These are phyloP conservation scores for Buceros bicornis DNA, from an alignment of 2,797 vertebrate species.

Conservation along the genomic window DNA sequence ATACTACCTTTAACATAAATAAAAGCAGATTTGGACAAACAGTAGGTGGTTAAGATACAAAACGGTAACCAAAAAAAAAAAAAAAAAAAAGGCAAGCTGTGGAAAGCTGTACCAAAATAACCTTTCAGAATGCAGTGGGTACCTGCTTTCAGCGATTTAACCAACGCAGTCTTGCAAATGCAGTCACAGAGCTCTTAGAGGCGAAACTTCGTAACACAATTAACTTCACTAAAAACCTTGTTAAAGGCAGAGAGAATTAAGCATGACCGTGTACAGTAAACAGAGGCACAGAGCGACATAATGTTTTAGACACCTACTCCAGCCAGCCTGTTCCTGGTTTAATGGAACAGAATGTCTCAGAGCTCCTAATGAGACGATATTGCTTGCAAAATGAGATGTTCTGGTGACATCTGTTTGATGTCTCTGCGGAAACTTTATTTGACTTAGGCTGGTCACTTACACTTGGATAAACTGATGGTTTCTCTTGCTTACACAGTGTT, in stretches of 20 bases:
- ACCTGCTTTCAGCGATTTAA: neutral
- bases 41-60: neutral
- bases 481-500: neutral
- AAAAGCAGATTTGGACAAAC: neutral
- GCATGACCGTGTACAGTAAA: constrained; percentile 28
- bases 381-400: neutral
- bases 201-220: constrained; percentile 33
- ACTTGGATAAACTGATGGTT: neutral
- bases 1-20: neutral
- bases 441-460: neutral
- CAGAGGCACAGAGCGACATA: neutral
- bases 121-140: neutral
- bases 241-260: constrained; percentile 37
- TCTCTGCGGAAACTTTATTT: constrained; percentile 32
- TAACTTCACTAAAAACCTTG: constrained; percentile 6
- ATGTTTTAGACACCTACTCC: constrained; percentile 44
- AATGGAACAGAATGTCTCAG: constrained; percentile 57
- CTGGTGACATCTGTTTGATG: constrained; percentile 23
- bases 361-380: constrained; percentile 44
- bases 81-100: neutral
- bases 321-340: neutral
- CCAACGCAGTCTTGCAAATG: neutral
- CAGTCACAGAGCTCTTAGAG: neutral
- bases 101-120: neutral
- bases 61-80: neutral